Conservation (phyloP, 2,888 invertebrate genomes). For the Plusia festucae region DNA sequence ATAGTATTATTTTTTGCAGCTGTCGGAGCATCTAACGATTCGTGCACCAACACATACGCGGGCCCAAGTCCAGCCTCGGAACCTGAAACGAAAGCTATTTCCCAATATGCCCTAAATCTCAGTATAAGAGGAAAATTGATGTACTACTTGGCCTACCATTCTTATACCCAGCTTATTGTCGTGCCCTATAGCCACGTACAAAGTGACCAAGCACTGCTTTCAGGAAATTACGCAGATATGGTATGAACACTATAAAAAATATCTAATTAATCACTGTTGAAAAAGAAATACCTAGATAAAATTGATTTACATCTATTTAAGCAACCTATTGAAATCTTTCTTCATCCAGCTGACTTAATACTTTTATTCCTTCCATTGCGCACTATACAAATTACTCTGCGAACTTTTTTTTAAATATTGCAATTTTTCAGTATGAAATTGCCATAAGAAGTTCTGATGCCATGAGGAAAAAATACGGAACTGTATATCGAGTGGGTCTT, state of each 20-base stretch:
- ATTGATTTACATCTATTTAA: neutral
- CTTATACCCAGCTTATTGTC: constrained; percentile 87
- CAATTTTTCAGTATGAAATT: constrained; percentile 76
- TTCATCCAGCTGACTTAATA: too few species aligned
- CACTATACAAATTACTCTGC: neutral
- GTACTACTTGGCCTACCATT: constrained; percentile 89
- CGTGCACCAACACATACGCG: constrained; percentile 87
- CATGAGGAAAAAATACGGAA: constrained; percentile 68
- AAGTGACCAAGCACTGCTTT: constrained; percentile 53
- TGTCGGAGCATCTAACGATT: constrained; percentile 76
- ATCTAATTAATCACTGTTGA: too few species aligned
- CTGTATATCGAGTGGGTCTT: constrained; percentile 76
- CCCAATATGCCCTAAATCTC: constrained; percentile 71
- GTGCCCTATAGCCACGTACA: constrained; percentile 84
- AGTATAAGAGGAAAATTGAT: constrained; percentile 68
- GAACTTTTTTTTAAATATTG: neutral
- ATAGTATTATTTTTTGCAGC: constrained; percentile 63
- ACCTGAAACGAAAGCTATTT: constrained; percentile 83
- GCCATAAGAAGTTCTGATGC: constrained; percentile 73
- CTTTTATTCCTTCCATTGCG: too few species aligned
- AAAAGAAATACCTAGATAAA: neutral
- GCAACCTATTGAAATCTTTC: too few species aligned
- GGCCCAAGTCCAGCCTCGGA: constrained; percentile 88
- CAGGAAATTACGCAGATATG: constrained; percentile 79
- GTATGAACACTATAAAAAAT: constrained; percentile 66